phyloP scores from a whole-genome alignment of 2,888 invertebrate species.

The Gymnoscelis rufifasciata region DNA sequence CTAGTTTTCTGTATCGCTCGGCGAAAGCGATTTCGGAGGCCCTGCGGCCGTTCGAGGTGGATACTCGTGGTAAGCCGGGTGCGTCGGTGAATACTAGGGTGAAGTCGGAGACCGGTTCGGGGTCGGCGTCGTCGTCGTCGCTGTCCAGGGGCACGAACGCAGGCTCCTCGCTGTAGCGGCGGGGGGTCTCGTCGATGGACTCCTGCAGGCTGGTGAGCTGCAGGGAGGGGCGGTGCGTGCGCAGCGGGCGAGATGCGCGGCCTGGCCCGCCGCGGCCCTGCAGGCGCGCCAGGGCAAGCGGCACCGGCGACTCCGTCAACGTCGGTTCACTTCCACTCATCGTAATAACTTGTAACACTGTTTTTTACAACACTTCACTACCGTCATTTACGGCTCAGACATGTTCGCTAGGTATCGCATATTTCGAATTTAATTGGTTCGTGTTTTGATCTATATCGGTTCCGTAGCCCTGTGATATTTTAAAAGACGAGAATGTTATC shows the following conservation, averaged over 20 bases:
- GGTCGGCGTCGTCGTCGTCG: constrained; percentile 71
- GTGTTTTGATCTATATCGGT: constrained; percentile 31
- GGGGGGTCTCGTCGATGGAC: constrained; percentile 62
- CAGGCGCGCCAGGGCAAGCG: constrained; percentile 65
- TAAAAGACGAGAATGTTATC: background rate
- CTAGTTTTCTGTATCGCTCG: constrained; percentile 67
- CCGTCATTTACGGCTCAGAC: constrained; percentile 52
- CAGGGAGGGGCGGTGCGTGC: constrained; percentile 64
- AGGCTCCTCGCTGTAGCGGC: constrained; percentile 66
- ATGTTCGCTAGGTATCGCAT: constrained; percentile 42
- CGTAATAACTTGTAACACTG: constrained; percentile 44
- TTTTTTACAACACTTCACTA: constrained; percentile 41
- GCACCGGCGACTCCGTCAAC: constrained; percentile 71
- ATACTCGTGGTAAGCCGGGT: constrained; percentile 42
- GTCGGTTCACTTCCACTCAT: constrained; percentile 69
- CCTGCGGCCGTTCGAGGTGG: constrained; percentile 61
- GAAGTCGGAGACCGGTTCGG: constrained; percentile 58
- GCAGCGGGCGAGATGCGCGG: constrained; percentile 53
- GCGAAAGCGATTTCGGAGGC: constrained; percentile 70
- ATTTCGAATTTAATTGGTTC: constrained; percentile 35
- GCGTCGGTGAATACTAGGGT: constrained; percentile 38
- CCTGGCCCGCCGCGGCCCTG: constrained; percentile 50
- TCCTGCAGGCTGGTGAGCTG: constrained; percentile 71
- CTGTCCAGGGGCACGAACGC: constrained; percentile 48
- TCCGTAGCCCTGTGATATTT: constrained; percentile 1